Evolutionary conservation across 2,797 vertebrate genomes (phyloP), one percentile per base, ranked within the genome.

Genomic region (Cyprinella venusta): DNA sequence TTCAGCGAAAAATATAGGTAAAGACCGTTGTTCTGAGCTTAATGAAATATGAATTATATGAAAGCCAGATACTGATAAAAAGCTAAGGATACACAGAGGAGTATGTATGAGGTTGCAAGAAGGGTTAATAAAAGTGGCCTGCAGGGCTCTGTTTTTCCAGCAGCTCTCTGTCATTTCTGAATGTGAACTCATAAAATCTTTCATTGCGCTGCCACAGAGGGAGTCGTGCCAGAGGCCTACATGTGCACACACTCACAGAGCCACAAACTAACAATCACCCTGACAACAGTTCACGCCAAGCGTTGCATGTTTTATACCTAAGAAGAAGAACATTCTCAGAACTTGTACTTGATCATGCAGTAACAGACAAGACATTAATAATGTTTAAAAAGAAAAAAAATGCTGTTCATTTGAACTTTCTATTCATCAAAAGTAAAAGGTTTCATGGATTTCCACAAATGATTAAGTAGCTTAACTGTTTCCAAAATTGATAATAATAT

Each of bases 171-270:
- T 92, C 90, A 92, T 93, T 91, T 92, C 92, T 94, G 92, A 92
- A 92, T 89, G 89, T 90, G 91, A 91, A 93, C 88, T 93, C 90
- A 93, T 90, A 93, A 92, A 93, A 92, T 91, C 89, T 88, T 93
- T 92, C 91, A 93, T 93, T 92, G 92, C 92, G 85, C 89, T 88
- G 91, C 91, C 90, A 87, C 89, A 89, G 21, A 88, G 90, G 87
- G 91, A 93, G 91, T 88, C 88, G 88, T 42, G 50, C 48, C 33
- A 26, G 21, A 56, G 33, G 64, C 56, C 54, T 65, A 52, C 30
- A 63, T 68, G 30, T 36, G 38, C 0, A 4, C 65, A 80, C 63
- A 61, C 54, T 70, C 21, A 59, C 15, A 48, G 10, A 64, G 30
- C n/a, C 64, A 52, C 64, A 61, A 33, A 36, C 50, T 45, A 9